Evolutionary conservation across 2,888 invertebrate genomes (phyloP).

Genomic region (Mythimna albipuncta): DNA sequence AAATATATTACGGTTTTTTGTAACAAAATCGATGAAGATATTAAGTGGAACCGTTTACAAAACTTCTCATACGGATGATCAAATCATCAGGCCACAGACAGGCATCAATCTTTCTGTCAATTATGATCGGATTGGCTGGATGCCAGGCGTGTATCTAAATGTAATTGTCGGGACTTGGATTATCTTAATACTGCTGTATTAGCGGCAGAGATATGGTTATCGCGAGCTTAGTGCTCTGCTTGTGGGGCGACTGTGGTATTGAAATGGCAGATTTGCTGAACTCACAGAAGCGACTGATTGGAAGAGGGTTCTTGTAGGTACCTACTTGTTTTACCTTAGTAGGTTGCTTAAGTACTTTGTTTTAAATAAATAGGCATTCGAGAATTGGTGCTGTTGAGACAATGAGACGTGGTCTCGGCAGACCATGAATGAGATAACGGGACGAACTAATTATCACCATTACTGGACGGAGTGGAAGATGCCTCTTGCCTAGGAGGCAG

Average conservation of each 20-base stretch:
- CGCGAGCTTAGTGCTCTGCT: slow-evolving; percentile 22
- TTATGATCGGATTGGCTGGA: slow-evolving; percentile 68
- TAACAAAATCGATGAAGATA: slow-evolving; percentile 17
- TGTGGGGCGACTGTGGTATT: background rate
- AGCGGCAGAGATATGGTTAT: slow-evolving; percentile 50
- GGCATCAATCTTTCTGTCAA: slow-evolving; percentile 70
- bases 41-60: slow-evolving; percentile 45
- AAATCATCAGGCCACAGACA: slow-evolving; percentile 56
- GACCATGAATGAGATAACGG: too few species aligned
- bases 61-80: slow-evolving; percentile 56
- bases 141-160: slow-evolving; percentile 64
- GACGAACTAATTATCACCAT: too few species aligned
- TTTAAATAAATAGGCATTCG: too few species aligned
- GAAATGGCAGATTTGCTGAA: slow-evolving; percentile 14
- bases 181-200: slow-evolving; percentile 61
- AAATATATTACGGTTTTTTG: background rate
- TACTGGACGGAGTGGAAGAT: too few species aligned
- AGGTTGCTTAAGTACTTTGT: too few species aligned
- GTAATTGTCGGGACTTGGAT: slow-evolving; percentile 65
- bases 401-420: too few species aligned
- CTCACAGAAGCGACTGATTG: background rate
- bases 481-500: too few species aligned
- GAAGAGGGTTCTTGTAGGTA: background rate
- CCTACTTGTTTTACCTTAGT: background rate
- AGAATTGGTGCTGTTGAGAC: too few species aligned